phyloP scores from a whole-genome alignment of 2,113 vertebrate species.

The Gambusia affinis region DNA sequence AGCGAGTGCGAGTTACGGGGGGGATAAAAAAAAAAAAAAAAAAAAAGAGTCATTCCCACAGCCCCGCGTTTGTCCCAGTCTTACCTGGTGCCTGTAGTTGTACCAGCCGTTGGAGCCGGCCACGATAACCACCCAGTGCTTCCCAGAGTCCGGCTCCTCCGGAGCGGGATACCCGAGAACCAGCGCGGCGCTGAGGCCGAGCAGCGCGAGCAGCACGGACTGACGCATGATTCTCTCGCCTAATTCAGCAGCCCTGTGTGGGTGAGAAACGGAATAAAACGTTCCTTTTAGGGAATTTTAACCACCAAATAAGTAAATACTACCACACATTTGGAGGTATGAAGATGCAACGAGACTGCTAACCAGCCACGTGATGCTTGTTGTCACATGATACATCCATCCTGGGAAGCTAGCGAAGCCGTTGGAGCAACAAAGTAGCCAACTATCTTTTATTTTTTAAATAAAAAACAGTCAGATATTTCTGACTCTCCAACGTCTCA shows the following conservation, averaged over 20 bases:
- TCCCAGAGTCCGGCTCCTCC: conserved; percentile 79
- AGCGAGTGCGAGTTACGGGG: background rate
- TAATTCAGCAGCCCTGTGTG: conserved; percentile 1
- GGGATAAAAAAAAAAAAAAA: background rate
- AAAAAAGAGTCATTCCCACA: conserved; percentile 15
- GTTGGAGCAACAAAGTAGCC: background rate
- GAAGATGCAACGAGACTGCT: background rate
- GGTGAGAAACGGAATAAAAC: background rate
- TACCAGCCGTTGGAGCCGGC: conserved; percentile 93
- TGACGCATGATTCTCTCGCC: conserved; percentile 79
- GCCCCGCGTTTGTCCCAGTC: background rate
- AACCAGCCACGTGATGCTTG: background rate
- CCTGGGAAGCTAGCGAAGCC: background rate
- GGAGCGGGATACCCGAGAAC: conserved; percentile 62
- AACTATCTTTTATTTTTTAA: background rate
- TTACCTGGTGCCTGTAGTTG: conserved; percentile 97
- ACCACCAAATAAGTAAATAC: fast-evolving
- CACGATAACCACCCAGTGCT: conserved; percentile 96
- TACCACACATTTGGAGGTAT: background rate
- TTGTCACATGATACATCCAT: conserved; percentile 43
- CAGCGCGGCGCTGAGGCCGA: conserved; percentile 76
- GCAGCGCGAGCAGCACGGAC: conserved; percentile 53
- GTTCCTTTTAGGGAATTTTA: background rate
- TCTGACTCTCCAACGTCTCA: background rate
- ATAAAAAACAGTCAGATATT: background rate